Evolutionary conservation across 2,113 vertebrate genomes (phyloP), one percentile per base, ranked within the genome.

Genomic region (Eurypyga helias): DNA sequence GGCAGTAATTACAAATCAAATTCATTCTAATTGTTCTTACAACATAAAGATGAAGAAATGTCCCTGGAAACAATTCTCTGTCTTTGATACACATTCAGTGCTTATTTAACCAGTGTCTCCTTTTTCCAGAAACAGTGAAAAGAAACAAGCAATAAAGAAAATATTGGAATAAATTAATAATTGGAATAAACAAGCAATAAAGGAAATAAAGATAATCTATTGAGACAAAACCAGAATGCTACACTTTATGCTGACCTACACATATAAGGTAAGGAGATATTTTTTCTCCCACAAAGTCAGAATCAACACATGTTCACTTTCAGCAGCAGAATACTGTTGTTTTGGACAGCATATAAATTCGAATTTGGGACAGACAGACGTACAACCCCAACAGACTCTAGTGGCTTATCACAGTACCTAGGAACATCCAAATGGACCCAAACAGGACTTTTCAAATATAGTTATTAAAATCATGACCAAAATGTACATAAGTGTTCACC

Each of bases 1-100:
- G 95, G 95, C 94, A 97, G 81, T 55, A 94, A 93, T 48, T 87
- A 80, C 75, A 87, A 85, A 95, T 82, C 64, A 36, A 97, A 93
- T 73, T 94, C 9, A n/a, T 72, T 72, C 3, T 33, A 90, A 97
- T 93, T 93, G 85, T 38, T 93, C 66, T 81, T 84, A 87, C 86
- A 87, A 83, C 60, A 80, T 17, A 73, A 34, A 93, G 90, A 97
- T 87, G 70, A 92, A 93, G 90, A 36, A 76, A 45, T 14, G 36
- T 71, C 92, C 89, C 83, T 87, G 94, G 95, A 82, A 90, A 77
- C 3, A 38, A 86, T 31, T 82, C 83, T 88, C 34, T 36, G 19
- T 28, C 95, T 95, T 76, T 95, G 87, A 78, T 52, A n/a, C 10
- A 41, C 12, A 13, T 16, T 60, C 52, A 13, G 12, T n/a, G 92